Conservation (phyloP, 2,797 vertebrate genomes). For the Gambelia wislizenii region DNA sequence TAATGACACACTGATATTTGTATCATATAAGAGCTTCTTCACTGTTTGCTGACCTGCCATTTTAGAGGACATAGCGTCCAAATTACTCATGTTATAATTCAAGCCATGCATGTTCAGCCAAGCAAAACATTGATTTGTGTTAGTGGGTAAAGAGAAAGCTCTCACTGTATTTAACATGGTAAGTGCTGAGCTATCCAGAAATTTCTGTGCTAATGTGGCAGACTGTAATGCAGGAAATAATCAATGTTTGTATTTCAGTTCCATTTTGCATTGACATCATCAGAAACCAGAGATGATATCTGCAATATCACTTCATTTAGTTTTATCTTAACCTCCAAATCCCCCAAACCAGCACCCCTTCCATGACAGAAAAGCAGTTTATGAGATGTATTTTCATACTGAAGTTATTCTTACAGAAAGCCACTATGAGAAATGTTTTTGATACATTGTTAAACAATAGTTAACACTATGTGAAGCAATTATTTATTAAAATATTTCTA, state of each 20-base stretch:
- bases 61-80: neutral
- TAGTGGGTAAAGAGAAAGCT: neutral
- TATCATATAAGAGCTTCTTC: neutral
- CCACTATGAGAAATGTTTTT: neutral
- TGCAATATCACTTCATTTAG: neutral
- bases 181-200: neutral
- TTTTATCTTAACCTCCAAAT: too few relatives aligned
- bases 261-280: neutral
- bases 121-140: neutral
- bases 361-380: neutral
- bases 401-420: neutral
- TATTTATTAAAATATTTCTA: too few relatives aligned
- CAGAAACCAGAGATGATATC: neutral
- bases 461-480: neutral
- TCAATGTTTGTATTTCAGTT: neutral
- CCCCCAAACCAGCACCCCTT: neutral
- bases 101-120: neutral
- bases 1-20: neutral
- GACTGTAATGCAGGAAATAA: neutral
- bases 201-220: neutral
- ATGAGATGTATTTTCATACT: neutral
- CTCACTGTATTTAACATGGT: neutral
- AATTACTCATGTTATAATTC: neutral
- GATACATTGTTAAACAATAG: neutral
- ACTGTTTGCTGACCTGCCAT: neutral